Conservation (phyloP, 1,140 invertebrate genomes). For the Brachionus koreanus region DNA sequence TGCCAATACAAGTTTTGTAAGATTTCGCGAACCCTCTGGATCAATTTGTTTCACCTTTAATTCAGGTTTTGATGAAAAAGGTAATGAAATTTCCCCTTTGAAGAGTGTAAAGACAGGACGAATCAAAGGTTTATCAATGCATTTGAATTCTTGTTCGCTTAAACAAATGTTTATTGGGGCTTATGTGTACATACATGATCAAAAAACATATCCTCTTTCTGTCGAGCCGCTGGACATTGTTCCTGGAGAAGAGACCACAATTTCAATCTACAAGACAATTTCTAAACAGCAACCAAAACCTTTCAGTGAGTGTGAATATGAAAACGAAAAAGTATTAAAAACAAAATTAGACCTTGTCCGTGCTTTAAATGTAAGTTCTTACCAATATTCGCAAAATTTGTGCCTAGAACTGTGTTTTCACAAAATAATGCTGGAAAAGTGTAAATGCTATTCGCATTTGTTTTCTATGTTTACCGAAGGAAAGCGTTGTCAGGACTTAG, state of each 20-base stretch:
- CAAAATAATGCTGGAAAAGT: constrained; percentile 3
- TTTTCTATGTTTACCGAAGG: background rate
- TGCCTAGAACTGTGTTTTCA: constrained; percentile 5
- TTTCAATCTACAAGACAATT: background rate
- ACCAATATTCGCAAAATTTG: background rate
- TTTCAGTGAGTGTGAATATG: constrained; percentile 4
- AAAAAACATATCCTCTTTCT: background rate
- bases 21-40: background rate
- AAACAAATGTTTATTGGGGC: background rate
- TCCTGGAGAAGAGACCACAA: background rate
- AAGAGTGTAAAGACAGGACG: background rate
- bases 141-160: background rate
- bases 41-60: background rate
- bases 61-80: background rate
- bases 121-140: background rate
- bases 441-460: background rate
- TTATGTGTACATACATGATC: background rate
- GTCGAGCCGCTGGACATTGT: background rate
- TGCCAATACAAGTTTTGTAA: background rate
- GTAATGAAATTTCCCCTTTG: background rate
- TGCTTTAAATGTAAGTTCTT: background rate
- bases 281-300: background rate
- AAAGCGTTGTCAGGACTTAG: background rate
- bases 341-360: background rate
- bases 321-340: background rate